Conservation (phyloP, 2,797 vertebrate genomes). For the Eulemur albifrons region DNA sequence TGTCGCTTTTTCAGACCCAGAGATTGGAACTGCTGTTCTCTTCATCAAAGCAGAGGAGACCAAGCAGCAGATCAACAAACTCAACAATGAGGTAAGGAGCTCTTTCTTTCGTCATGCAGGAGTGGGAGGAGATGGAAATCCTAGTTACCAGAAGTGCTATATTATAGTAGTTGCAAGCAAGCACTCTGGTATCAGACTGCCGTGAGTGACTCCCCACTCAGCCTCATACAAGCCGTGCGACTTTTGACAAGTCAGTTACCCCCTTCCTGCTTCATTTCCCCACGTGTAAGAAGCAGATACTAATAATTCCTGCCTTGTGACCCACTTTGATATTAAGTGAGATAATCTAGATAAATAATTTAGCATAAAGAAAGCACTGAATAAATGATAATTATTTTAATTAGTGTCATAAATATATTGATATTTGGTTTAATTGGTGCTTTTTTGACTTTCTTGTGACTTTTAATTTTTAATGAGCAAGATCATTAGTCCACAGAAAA, state of each 20-base stretch:
- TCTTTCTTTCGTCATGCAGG: neutral
- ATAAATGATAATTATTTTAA: neutral
- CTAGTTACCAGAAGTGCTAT: neutral
- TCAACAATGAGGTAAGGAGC: slow-evolving; percentile 92
- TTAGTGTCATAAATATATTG: neutral
- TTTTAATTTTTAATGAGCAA: neutral
- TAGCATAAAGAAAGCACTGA: neutral
- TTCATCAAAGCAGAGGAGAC: slow-evolving; percentile 95
- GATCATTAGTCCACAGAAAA: neutral
- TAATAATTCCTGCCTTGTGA: neutral
- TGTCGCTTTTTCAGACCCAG: slow-evolving; percentile 84
- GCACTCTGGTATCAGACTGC: neutral
- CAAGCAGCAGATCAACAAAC: slow-evolving; percentile 92
- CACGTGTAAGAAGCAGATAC: neutral
- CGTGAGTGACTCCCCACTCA: neutral
- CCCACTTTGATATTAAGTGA: neutral
- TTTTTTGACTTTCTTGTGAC: neutral
- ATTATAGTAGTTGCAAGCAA: fast-evolving
- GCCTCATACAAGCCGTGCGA: neutral
- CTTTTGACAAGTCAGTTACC: neutral
- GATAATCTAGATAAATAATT: neutral
- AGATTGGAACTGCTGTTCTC: slow-evolving; percentile 91
- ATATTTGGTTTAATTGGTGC: neutral
- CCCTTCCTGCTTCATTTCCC: neutral
- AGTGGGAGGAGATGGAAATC: neutral